Conservation (phyloP, 1,140 invertebrate genomes). For the Diuraphis noxia region DNA sequence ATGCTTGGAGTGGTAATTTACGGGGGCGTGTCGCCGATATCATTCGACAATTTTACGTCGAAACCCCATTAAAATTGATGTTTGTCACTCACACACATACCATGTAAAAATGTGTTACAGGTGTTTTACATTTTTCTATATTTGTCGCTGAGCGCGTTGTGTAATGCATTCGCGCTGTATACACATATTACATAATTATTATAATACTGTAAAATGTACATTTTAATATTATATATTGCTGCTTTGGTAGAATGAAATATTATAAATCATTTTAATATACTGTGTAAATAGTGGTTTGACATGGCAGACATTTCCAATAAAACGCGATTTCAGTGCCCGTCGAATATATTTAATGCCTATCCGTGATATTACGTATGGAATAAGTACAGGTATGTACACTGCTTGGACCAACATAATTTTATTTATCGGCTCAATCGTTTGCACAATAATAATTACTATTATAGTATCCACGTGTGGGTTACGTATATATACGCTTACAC, state of each 20-base stretch:
- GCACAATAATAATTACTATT: neutral
- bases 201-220: too few relatives aligned
- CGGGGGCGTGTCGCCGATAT: neutral
- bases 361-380: neutral
- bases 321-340: slow-evolving; percentile 13
- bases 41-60: neutral
- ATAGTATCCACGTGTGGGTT: neutral
- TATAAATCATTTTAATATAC: slow-evolving; percentile 1
- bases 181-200: neutral
- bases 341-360: neutral
- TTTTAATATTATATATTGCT: neutral
- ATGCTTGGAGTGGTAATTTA: neutral
- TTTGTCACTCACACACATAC: neutral
- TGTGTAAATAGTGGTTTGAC: slow-evolving; percentile 22
- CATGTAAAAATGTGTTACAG: neutral
- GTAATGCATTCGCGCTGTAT: neutral
- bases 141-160: neutral
- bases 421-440: slow-evolving; percentile 11
- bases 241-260: neutral
- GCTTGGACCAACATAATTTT: neutral
- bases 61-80: neutral
- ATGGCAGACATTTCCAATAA: neutral
- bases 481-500: neutral
- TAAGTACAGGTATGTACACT: neutral
- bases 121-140: neutral